These are phyloP conservation scores for Rhabdophis nuchalis DNA, from an alignment of 2,797 vertebrate genomes.

Conservation along the genomic window DNA sequence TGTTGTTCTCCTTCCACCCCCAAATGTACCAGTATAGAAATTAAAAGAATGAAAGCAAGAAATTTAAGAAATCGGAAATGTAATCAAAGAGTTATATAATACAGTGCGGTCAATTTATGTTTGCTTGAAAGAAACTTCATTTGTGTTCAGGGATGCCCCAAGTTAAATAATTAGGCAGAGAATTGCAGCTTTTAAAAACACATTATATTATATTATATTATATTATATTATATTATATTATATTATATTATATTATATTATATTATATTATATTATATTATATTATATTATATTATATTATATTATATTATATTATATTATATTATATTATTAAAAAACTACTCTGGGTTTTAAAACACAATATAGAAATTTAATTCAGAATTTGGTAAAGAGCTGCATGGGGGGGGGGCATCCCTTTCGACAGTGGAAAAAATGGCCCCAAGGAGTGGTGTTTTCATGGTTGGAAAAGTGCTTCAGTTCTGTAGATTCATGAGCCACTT, in stretches of 20 bases:
- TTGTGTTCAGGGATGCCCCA: not conserved
- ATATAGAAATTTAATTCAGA: not conserved
- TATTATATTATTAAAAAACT: not conserved
- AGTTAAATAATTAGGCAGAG: not conserved
- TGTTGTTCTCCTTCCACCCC: not conserved
- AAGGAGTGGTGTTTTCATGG: not conserved
- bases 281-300: too few species aligned
- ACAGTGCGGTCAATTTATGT: not conserved
- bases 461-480: not conserved
- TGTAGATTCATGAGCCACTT: not conserved
- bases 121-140: not conserved
- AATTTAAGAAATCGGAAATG: not conserved
- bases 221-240: too few species aligned
- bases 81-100: not conserved
- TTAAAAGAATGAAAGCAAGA: not conserved
- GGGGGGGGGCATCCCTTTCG: not conserved
- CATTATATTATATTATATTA: too few species aligned
- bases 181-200: not conserved
- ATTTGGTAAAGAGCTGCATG: not conserved
- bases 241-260: too few species aligned
- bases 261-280: too few species aligned
- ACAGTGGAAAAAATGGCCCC: not conserved
- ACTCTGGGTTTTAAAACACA: not conserved
- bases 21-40: not conserved
- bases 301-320: too few species aligned